Percentiles rank a stretch among this genome's conserved stretches.
phyloP scores from a whole-genome alignment of 2,888 invertebrate genomes.

The Tethea ocularis region DNA sequence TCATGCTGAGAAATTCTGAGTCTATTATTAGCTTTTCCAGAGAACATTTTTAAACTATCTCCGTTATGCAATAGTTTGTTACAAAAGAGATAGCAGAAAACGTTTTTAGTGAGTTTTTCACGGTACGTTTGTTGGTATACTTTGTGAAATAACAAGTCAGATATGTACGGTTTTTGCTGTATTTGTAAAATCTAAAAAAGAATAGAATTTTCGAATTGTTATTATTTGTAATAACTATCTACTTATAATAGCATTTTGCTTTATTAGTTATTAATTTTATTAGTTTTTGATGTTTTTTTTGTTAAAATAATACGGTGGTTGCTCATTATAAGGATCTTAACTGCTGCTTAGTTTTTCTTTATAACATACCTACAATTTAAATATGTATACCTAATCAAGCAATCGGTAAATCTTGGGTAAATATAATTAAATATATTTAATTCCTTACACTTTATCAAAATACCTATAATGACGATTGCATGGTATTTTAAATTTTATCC shows the following conservation, averaged over 20 bases:
- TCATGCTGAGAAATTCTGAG: not conserved
- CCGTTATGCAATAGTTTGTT: not conserved
- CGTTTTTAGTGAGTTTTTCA: not conserved
- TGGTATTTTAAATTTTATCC: no score
- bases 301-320: no score
- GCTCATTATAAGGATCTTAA: no score
- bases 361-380: no score
- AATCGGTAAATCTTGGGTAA: no score
- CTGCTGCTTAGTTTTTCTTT: no score
- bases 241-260: not conserved
- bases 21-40: not conserved
- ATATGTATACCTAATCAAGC: no score
- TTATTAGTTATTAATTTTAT: no score
- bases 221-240: not conserved
- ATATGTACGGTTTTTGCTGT: not conserved
- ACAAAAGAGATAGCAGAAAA: constrained; percentile 2
- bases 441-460: no score
- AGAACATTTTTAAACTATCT: not conserved
- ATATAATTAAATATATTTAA: no score
- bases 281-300: no score
- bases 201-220: not conserved
- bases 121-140: not conserved
- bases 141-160: not conserved
- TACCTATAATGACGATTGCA: no score
- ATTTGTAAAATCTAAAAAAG: not conserved